Evolutionary conservation across 2,113 vertebrate species (phyloP), one percentile per base, ranked within the genome.

Genomic region (Nycticorax nycticorax): DNA sequence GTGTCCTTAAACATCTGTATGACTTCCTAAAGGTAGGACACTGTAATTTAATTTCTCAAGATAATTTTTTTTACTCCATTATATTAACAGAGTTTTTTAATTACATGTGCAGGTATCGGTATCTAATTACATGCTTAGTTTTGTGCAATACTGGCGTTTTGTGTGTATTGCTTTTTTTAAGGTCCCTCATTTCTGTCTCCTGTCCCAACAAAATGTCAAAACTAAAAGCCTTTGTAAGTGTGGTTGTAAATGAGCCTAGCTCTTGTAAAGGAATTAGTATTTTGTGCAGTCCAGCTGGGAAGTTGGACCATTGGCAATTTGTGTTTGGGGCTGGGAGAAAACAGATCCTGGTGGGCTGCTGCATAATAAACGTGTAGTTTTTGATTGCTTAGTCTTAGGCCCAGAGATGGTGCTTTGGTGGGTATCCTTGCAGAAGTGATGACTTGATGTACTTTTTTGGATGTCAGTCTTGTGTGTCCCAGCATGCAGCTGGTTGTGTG

Each of bases 21-120:
- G 98, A 98, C 85, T 98, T 98, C 22, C 96, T 98, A n/a, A 98
- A 98, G 98, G 98, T 98, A 97, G 68, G 96, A 56, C 72, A 87
- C 50, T 28, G 6, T 32, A 33, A 73, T 15, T 52, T 19, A 13
- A 45, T 32, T 67, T 79, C 33, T 79, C 35, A 33, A 68, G 8
- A 14, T 28, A 19, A 8, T 0, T 4, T 45, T 72, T 50, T 24
- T n/a, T 10, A 47, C 30, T 91, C 24, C 1, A 0, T 76, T 68
- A 7, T 21, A 19, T 14, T 28, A 30, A 18, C 52, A 52, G 22
- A 47, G 6, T 9, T 27, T 88, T 63, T 35, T n/a, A 47, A 45
- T 66, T 21, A 69, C 27, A 35, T 35, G 8, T 78, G 62, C 43
- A 56, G 24, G 5, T 67, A 17, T 56, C 9, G 5, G 1, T 52